Conservation (phyloP, 1,140 invertebrate species). For the Centruroides vittatus region DNA sequence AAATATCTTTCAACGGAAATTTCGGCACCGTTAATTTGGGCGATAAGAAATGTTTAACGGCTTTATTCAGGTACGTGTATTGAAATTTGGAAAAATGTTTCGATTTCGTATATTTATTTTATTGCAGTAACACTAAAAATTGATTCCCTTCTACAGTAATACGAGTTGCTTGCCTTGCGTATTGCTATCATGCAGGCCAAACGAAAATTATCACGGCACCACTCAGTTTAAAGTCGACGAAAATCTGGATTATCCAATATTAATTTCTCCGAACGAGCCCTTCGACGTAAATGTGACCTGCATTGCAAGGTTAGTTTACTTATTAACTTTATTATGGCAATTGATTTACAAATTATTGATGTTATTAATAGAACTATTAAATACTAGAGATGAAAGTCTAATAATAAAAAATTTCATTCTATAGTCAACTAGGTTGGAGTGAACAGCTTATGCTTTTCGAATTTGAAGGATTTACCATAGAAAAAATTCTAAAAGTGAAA, state of each 20-base stretch:
- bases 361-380: too few species aligned
- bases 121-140: too few species aligned
- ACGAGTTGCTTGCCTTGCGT: too few species aligned
- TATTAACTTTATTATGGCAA: not conserved
- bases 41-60: too few species aligned
- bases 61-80: too few species aligned
- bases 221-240: not conserved
- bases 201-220: conserved; percentile 1
- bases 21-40: too few species aligned
- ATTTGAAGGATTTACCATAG: conserved; percentile 7
- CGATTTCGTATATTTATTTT: too few species aligned
- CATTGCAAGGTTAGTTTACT: not conserved
- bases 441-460: conserved; percentile 8
- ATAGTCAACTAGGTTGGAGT: conserved; percentile 5
- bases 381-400: not conserved
- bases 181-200: not conserved
- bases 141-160: too few species aligned
- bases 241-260: not conserved
- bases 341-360: too few species aligned
- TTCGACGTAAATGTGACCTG: not conserved
- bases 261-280: conserved; percentile 1
- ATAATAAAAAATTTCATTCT: not conserved
- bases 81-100: too few species aligned
- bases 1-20: too few species aligned
- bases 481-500: conserved; percentile 1